phyloP scores from a whole-genome alignment of 2,888 invertebrate species.

The Dryocosmus kuriphilus region DNA sequence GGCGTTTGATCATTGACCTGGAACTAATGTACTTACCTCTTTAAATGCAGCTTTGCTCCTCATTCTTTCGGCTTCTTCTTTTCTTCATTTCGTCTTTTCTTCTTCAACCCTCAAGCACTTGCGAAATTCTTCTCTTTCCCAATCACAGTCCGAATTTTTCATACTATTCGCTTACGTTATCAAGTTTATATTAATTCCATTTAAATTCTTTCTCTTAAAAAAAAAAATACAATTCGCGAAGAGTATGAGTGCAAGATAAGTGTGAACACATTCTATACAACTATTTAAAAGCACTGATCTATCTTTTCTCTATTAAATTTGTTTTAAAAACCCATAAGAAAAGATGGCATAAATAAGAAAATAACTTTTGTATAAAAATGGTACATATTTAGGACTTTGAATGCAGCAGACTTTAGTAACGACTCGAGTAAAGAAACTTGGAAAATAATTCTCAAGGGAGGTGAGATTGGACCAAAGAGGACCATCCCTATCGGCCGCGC shows the following conservation, averaged over 20 bases:
- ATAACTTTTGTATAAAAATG: neutral
- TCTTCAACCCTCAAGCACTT: neutral
- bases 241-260: neutral
- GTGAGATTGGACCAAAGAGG: conserved; percentile 2
- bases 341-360: neutral
- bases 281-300: neutral
- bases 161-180: neutral
- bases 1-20: conserved; percentile 61
- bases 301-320: neutral
- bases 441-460: neutral
- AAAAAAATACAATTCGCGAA: neutral
- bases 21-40: conserved; percentile 69
- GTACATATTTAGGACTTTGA: neutral
- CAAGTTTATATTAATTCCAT: neutral
- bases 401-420: conserved; percentile 21
- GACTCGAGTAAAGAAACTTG: conserved; percentile 23
- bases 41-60: conserved; percentile 39
- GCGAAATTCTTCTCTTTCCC: conserved; percentile 36
- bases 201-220: neutral
- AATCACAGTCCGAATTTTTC: neutral
- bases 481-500: conserved; percentile 8
- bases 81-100: conserved; percentile 35
- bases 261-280: neutral
- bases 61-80: conserved; percentile 25
- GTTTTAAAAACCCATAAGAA: neutral